Evolutionary conservation across 2,888 invertebrate species (phyloP).

Genomic region (Julus scanicus): DNA sequence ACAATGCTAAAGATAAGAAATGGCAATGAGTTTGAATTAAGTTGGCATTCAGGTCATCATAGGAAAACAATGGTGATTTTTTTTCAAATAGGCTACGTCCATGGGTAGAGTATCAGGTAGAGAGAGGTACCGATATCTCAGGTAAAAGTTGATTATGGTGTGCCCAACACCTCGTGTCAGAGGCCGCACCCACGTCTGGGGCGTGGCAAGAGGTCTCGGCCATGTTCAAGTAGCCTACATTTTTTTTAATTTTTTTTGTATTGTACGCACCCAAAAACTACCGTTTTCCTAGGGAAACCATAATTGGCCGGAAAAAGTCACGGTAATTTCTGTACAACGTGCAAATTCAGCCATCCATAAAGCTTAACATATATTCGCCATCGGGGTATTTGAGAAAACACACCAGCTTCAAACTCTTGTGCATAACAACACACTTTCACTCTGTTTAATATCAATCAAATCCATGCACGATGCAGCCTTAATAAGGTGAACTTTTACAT

Average conservation of each 20-base stretch:
- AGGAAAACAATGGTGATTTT: constrained; percentile 49
- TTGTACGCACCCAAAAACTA: constrained; percentile 4
- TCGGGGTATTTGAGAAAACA: background rate
- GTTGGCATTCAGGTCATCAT: constrained; percentile 40
- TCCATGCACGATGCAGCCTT: background rate
- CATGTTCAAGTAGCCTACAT: constrained; percentile 51
- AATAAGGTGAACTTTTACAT: background rate
- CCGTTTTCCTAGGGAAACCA: background rate
- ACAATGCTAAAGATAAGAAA: constrained; percentile 38
- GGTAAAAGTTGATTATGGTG: constrained; percentile 38
- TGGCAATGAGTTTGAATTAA: constrained; percentile 44
- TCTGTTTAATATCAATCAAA: background rate
- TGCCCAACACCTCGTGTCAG: constrained; percentile 38
- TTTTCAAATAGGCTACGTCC: background rate
- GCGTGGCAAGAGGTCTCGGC: constrained; percentile 53
- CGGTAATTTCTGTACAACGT: background rate
- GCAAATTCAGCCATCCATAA: constrained; percentile 11
- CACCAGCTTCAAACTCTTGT: constrained; percentile 8
- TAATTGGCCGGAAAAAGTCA: constrained; percentile 26
- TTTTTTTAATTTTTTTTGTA: background rate
- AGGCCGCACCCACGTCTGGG: constrained; percentile 49
- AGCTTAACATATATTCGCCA: constrained; percentile 42
- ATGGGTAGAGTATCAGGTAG: constrained; percentile 32
- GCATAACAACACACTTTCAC: constrained; percentile 21
- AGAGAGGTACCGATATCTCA: constrained; percentile 46